Conservation (phyloP, 1,140 invertebrate species). For the Drosophila bocki region DNA sequence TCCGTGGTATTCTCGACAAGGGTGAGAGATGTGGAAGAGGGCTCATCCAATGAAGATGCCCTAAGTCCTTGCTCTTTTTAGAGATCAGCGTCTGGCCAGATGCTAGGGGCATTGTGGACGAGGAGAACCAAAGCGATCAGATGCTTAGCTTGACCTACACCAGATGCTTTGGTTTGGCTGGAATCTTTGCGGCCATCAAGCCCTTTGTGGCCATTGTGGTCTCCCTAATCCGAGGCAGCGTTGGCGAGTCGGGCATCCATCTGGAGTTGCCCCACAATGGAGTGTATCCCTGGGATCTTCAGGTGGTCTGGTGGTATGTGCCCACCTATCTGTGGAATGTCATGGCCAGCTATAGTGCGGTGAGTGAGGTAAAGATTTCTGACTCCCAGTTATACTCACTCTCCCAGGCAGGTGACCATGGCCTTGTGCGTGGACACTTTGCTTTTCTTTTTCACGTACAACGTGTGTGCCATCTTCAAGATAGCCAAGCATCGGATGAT, state of each 20-base stretch:
- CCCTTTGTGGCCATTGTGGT: slow-evolving; percentile 56
- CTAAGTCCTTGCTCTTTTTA: not conserved
- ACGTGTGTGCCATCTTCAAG: slow-evolving; percentile 70
- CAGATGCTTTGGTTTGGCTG: slow-evolving; percentile 51
- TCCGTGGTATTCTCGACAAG: slow-evolving; percentile 46
- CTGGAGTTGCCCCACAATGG: slow-evolving; percentile 61
- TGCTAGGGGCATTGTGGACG: slow-evolving; percentile 43
- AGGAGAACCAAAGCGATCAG: slow-evolving; percentile 64
- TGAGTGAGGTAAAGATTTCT: slow-evolving; percentile 10
- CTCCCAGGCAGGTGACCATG: slow-evolving; percentile 38
- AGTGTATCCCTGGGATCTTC: slow-evolving; percentile 52
- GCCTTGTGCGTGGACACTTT: slow-evolving; percentile 64
- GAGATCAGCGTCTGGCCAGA: slow-evolving; percentile 47
- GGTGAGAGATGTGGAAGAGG: slow-evolving; percentile 32
- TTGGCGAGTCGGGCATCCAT: slow-evolving; percentile 8
- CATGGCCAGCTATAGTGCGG: slow-evolving; percentile 60
- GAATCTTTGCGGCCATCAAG: slow-evolving; percentile 55
- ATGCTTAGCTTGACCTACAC: slow-evolving; percentile 56
- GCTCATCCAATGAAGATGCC: not conserved
- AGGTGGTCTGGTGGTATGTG: slow-evolving; percentile 37
- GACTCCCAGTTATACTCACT: not conserved
- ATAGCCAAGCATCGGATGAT: slow-evolving; percentile 64
- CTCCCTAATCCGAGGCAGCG: slow-evolving; percentile 23
- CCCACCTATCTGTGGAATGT: slow-evolving; percentile 72
- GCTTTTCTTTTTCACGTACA: slow-evolving; percentile 68